Evolutionary conservation across 2,888 invertebrate species (phyloP), one percentile per base, ranked within the genome.

Genomic region (Odontothrips loti): DNA sequence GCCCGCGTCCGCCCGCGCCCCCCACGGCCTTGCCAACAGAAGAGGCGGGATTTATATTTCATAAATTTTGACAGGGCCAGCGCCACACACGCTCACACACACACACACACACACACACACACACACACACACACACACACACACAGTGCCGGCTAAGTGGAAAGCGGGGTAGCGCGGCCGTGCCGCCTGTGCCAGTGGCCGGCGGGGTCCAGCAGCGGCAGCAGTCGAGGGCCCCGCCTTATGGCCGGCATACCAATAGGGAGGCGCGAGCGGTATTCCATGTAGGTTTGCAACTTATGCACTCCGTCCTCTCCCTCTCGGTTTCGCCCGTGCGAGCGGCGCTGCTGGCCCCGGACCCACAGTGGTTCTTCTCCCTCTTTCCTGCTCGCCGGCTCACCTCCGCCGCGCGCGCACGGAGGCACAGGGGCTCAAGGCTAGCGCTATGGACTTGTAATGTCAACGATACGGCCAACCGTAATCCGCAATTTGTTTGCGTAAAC

Each of bases 211-310:
- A 17, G 20, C 20, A 15, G 68, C 12, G 27, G 27, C 68, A 43
- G 34, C 34, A 43, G 68, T 1, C 6, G n/a, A 68, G 23, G 34
- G 68, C 68, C 12, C 8, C 1, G 27, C 23, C 68, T 8, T 27
- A 10, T 8, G 68, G 11, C 23, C 23, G 68, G 68, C 68, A 75
- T 75, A 75, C 68, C 68, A 75, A 75, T 27, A 23, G 23, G 68
- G 68, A 75, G 34, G 34, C 34, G 23, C 12, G 68, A 75, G 68
- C 68, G 68, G 68, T 75, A 75, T 75, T 75, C 23, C 68, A 27
- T 75, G 68, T 75, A 75, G 68, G 68, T 75, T 75, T 75, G 68
- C 68, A 27, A 75, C 68, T 75, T 75, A 75, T 75, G 68, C 68
- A 75, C 68, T 75, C 51, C 51, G 48, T 48, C 48, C 48, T 48